Evolutionary conservation across 2,113 vertebrate genomes (phyloP).

Genomic region (Trichechus manatus): DNA sequence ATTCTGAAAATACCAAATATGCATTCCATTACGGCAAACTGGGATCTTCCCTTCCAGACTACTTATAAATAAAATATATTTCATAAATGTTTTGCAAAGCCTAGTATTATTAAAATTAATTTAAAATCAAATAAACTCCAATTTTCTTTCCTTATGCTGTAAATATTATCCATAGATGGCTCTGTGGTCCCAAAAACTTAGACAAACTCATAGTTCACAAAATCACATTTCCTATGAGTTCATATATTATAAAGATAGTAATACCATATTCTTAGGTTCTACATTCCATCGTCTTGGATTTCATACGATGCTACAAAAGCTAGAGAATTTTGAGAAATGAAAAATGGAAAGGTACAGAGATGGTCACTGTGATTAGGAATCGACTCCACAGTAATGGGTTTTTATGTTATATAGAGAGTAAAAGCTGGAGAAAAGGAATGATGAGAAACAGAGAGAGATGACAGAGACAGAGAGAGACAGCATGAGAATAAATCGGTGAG

Average conservation of each 20-base stretch:
- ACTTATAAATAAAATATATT: slow-evolving; percentile 38
- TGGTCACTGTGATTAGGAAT: too few relatives aligned
- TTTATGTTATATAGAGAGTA: background rate
- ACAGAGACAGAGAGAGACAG: fast-evolving
- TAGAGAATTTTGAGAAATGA: slow-evolving; percentile 44
- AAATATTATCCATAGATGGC: background rate
- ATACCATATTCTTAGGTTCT: slow-evolving; percentile 57
- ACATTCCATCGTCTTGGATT: slow-evolving; percentile 75
- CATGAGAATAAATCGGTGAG: background rate
- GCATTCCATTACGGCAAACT: background rate
- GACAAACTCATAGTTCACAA: slow-evolving; percentile 36
- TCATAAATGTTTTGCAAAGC: slow-evolving; percentile 47
- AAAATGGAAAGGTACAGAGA: background rate
- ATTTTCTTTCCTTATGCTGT: slow-evolving; percentile 54
- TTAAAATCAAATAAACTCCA: slow-evolving; percentile 14
- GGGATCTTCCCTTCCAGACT: slow-evolving; percentile 12
- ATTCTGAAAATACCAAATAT: slow-evolving; percentile 29
- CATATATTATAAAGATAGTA: slow-evolving; percentile 32
- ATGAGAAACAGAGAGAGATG: background rate
- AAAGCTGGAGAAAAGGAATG: background rate
- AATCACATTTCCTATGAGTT: slow-evolving; percentile 72
- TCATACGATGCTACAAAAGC: slow-evolving; percentile 30
- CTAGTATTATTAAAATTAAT: background rate
- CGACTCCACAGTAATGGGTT: too few relatives aligned
- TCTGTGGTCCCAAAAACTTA: slow-evolving; percentile 71